phyloP scores from a whole-genome alignment of 2,797 vertebrate species.

The Poecilia gillii region DNA sequence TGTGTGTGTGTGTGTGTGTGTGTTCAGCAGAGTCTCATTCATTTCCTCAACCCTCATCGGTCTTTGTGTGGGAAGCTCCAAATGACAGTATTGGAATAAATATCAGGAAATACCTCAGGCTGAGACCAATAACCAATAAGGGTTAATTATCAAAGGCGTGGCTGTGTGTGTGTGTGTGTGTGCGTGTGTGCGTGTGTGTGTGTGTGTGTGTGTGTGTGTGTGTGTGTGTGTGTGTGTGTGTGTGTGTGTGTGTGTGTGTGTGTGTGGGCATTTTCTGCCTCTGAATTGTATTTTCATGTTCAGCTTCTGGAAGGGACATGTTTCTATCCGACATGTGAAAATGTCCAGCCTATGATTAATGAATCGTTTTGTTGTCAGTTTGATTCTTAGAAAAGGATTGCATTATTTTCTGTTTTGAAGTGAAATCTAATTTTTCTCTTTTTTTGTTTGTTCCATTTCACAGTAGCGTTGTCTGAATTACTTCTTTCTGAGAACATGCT shows the following conservation, averaged over 20 bases:
- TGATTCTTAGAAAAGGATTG: neutral
- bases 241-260: too few relatives aligned
- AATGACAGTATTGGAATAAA: conserved; percentile 55
- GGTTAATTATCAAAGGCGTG: neutral
- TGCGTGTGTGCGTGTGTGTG: too few relatives aligned
- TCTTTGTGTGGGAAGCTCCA: conserved; percentile 39
- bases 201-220: neutral
- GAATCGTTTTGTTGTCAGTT: neutral
- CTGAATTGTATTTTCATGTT: neutral
- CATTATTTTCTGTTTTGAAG: neutral
- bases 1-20: conserved; percentile 11
- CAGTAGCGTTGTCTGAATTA: neutral
- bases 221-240: too few relatives aligned
- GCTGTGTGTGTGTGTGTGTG: too few relatives aligned
- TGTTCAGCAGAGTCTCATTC: conserved; percentile 33
- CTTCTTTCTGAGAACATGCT: neutral
- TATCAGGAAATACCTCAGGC: conserved; percentile 41
- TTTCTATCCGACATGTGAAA: neutral
- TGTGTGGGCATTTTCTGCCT: neutral
- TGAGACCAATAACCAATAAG: conserved; percentile 10
- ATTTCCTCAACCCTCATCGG: conserved; percentile 54
- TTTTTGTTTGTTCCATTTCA: neutral
- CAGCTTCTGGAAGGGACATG: neutral
- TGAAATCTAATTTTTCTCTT: neutral
- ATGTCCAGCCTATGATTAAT: neutral